Evolutionary conservation across 2,888 invertebrate species (phyloP).

Genomic region (Lasioglossum villosulum): DNA sequence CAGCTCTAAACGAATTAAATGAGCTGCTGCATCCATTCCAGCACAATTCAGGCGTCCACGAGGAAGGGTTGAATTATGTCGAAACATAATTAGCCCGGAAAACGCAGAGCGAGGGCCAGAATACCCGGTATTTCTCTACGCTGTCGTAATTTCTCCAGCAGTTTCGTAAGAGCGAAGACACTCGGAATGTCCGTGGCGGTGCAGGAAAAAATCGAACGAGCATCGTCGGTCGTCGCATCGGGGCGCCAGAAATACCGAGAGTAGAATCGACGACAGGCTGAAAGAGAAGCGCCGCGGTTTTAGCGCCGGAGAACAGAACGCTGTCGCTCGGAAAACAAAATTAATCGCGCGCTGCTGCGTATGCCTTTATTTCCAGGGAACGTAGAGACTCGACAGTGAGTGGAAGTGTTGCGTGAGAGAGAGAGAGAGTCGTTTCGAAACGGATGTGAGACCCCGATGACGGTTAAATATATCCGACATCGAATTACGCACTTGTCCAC

Average conservation of each 20-base stretch:
- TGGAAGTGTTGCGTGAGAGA: too few relatives aligned
- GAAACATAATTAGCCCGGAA: neutral
- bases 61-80: neutral
- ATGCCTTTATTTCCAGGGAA: slow-evolving; percentile 34
- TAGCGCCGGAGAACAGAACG: slow-evolving; percentile 38
- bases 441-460: slow-evolving; percentile 5
- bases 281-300: slow-evolving; percentile 54
- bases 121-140: neutral
- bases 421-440: slow-evolving; percentile 15
- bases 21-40: neutral
- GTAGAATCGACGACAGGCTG: slow-evolving; percentile 13
- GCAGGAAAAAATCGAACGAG: neutral
- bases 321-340: slow-evolving; percentile 54
- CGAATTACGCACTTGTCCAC: slow-evolving; percentile 9
- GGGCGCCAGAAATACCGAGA: slow-evolving; percentile 57
- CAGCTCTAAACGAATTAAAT: neutral
- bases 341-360: slow-evolving; percentile 51
- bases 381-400: neutral
- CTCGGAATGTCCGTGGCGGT: neutral
- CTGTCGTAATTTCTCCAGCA: neutral
- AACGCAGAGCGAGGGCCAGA: neutral
- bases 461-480: slow-evolving; percentile 52
- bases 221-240: neutral
- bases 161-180: neutral
- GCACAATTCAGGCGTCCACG: neutral